Evolutionary conservation across 2,888 invertebrate genomes (phyloP).

Genomic region (Eupithecia inturbata): DNA sequence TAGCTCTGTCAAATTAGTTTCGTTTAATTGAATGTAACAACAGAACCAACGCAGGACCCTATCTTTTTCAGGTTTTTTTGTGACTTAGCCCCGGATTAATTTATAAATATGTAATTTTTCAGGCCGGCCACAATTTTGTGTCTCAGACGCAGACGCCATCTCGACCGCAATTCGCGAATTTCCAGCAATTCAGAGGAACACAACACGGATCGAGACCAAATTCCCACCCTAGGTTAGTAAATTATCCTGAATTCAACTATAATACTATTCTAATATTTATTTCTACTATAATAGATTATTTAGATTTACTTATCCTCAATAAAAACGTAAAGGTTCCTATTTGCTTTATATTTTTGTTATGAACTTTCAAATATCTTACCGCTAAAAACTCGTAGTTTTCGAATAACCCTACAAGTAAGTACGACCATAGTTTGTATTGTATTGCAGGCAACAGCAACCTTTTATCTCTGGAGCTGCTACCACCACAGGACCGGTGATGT

Average conservation of each 20-base stretch:
- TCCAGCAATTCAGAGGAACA: constrained; percentile 63
- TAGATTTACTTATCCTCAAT: not conserved
- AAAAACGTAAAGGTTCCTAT: not conserved
- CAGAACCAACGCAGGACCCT: no score
- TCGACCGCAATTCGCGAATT: constrained; percentile 70
- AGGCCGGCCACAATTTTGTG: constrained; percentile 75
- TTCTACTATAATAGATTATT: not conserved
- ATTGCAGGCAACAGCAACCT: constrained; percentile 70
- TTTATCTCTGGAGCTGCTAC: constrained; percentile 67
- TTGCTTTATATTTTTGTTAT: not conserved
- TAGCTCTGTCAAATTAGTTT: not conserved
- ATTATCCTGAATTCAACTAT: not conserved
- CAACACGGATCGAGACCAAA: constrained; percentile 73
- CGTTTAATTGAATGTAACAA: not conserved
- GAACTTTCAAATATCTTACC: not conserved
- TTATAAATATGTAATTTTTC: constrained; percentile 47
- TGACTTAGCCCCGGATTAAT: not conserved
- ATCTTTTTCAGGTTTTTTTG: not conserved
- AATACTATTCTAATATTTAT: no score
- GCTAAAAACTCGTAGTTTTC: not conserved
- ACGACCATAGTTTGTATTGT: not conserved
- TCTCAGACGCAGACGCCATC: constrained; percentile 69
- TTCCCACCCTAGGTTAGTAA: constrained; percentile 69
- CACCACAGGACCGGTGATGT: constrained; percentile 71
- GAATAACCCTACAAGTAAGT: not conserved